A percentile compares a stretch with the other conserved stretches of the same genome.
Evolutionary conservation across 2,113 vertebrate genomes (phyloP).

Genomic region (Bubo blakistoni): DNA sequence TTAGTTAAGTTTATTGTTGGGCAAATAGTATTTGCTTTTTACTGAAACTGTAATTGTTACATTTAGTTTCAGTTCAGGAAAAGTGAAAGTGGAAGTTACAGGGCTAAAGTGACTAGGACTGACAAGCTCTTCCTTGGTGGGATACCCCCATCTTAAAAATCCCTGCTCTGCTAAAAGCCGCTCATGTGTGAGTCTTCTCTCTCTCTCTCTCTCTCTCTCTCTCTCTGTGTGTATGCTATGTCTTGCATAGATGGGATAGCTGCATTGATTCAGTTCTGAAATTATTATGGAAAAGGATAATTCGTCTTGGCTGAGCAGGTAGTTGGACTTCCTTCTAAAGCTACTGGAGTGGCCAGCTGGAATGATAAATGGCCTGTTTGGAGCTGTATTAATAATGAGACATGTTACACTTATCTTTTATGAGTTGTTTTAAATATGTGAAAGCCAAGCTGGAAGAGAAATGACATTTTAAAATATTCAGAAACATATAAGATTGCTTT

Average conservation of each 20-base stretch:
- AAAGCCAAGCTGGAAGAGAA: background rate
- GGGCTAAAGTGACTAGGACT: background rate
- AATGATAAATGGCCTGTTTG: background rate
- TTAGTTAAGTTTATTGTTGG: background rate
- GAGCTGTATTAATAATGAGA: background rate
- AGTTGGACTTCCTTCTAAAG: background rate
- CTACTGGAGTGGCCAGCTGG: background rate
- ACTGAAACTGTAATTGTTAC: background rate
- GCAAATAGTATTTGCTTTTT: background rate
- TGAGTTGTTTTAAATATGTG: background rate
- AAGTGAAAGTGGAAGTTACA: background rate
- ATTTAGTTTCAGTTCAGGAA: background rate
- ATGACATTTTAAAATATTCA: background rate
- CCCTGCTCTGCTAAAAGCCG: background rate
- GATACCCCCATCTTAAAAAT: background rate
- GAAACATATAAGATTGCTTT: background rate
- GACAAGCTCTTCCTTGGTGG: background rate
- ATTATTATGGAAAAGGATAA: background rate
- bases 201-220: background rate
- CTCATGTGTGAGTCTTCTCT: fast-evolving
- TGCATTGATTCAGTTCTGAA: background rate
- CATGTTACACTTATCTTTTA: background rate
- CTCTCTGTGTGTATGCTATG: background rate
- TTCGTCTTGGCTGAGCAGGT: background rate
- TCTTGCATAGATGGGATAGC: background rate